These are phyloP conservation scores for Neotragus pygmaeus DNA, from an alignment of 2,113 vertebrate genomes.

Conservation along the genomic window DNA sequence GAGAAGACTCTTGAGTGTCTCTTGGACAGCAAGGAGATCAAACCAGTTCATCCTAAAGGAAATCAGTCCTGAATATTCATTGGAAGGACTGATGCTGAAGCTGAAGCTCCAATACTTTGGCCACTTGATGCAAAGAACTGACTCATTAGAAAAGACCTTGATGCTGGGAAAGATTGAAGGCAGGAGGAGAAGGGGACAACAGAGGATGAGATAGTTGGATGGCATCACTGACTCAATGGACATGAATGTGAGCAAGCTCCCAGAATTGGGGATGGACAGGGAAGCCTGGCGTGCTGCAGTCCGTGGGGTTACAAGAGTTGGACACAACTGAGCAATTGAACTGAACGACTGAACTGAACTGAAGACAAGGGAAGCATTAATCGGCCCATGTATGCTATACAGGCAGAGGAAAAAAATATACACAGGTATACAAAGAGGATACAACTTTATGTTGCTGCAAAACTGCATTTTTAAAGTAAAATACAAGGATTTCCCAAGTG, in stretches of 20 bases:
- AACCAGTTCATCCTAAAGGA: neutral
- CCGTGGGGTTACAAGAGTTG: neutral
- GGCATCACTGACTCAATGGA: neutral
- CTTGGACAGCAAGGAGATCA: neutral
- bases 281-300: neutral
- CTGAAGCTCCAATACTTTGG: neutral
- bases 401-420: neutral
- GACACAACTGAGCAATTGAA: neutral
- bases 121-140: neutral
- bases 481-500: neutral
- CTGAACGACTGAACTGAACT: neutral
- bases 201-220: neutral
- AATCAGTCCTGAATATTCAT: neutral
- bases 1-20: neutral
- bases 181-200: neutral
- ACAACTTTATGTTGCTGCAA: neutral
- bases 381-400: neutral
- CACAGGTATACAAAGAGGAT: neutral
- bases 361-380: neutral
- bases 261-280: neutral
- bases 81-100: neutral
- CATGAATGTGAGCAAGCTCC: neutral
- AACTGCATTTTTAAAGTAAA: neutral
- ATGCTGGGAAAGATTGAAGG: neutral
- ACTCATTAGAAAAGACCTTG: neutral